Evolutionary conservation across 2,888 invertebrate species (phyloP).

Genomic region (Pyrochroa serraticornis): DNA sequence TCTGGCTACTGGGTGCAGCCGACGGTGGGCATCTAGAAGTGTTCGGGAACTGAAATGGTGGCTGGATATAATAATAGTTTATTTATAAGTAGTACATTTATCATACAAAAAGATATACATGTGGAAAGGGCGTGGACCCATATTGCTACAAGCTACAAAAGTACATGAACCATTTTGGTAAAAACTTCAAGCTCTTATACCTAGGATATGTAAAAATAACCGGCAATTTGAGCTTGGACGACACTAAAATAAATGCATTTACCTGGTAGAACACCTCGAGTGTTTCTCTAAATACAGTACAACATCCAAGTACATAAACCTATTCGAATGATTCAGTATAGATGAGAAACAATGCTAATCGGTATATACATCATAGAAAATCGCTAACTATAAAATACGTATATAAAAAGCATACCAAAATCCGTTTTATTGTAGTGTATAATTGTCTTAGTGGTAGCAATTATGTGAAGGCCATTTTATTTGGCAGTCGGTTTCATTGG

Average conservation of each 20-base stretch:
- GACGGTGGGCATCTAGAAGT: no score
- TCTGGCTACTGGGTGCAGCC: no score
- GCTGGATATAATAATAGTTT: no score
- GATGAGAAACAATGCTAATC: slow-evolving; percentile 5
- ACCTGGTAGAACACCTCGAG: slow-evolving; percentile 40
- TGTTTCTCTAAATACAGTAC: slow-evolving; percentile 26
- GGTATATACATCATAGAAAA: slow-evolving; percentile 22
- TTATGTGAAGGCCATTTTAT: slow-evolving; percentile 34
- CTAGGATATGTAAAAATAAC: slow-evolving; percentile 39
- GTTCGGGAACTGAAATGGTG: no score
- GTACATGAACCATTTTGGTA: slow-evolving; percentile 32
- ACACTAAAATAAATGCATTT: slow-evolving; percentile 44
- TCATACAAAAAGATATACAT: slow-evolving; percentile 39
- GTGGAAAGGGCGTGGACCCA: slow-evolving; percentile 17
- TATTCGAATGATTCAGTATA: slow-evolving; percentile 4
- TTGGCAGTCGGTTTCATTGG: slow-evolving; percentile 40
- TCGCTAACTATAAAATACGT: slow-evolving; percentile 7
- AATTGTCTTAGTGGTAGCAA: slow-evolving; percentile 2
- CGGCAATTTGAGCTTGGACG: slow-evolving; percentile 38
- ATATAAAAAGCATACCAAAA: slow-evolving; percentile 20
- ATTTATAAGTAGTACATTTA: slow-evolving; percentile 29
- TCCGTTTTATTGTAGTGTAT: slow-evolving; percentile 25
- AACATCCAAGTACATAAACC: slow-evolving; percentile 24
- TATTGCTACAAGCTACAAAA: slow-evolving; percentile 36
- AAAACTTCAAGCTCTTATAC: slow-evolving; percentile 37